These are phyloP conservation scores for Arctopsyche grandis DNA, from an alignment of 1,140 invertebrate genomes.

Conservation along the genomic window DNA sequence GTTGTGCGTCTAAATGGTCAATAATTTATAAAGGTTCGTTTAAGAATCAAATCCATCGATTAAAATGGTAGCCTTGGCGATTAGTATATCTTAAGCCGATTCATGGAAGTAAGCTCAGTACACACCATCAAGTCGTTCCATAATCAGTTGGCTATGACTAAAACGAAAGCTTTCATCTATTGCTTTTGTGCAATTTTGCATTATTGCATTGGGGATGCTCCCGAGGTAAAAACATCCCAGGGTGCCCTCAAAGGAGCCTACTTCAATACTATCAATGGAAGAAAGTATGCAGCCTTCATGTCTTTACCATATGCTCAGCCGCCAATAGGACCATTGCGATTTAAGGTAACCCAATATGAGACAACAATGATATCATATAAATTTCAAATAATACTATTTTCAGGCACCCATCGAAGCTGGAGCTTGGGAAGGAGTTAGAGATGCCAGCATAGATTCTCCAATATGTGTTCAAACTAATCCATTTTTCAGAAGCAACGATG, in stretches of 20 bases:
- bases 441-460: constrained; percentile 70
- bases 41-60: no score
- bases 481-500: constrained; percentile 69
- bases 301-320: constrained; percentile 74
- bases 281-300: constrained; percentile 65
- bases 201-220: constrained; percentile 31
- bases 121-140: no score
- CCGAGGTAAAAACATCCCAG: constrained; percentile 55
- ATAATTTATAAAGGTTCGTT: no score
- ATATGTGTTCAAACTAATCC: constrained; percentile 80
- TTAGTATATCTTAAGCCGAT: no score
- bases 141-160: no score
- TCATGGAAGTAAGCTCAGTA: no score
- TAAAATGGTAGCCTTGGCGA: no score
- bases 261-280: constrained; percentile 62
- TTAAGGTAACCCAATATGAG: constrained; percentile 66
- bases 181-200: no score
- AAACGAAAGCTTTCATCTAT: no score
- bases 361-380: no score
- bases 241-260: constrained; percentile 64
- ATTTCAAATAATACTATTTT: no score
- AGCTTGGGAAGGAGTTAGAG: constrained; percentile 69
- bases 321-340: constrained; percentile 73
- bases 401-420: constrained; percentile 70
- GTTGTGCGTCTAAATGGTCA: no score